Percentiles rank a stretch among this genome's conserved stretches.
phyloP scores from a whole-genome alignment of 2,113 vertebrate genomes.

The Microtus pennsylvanicus region DNA sequence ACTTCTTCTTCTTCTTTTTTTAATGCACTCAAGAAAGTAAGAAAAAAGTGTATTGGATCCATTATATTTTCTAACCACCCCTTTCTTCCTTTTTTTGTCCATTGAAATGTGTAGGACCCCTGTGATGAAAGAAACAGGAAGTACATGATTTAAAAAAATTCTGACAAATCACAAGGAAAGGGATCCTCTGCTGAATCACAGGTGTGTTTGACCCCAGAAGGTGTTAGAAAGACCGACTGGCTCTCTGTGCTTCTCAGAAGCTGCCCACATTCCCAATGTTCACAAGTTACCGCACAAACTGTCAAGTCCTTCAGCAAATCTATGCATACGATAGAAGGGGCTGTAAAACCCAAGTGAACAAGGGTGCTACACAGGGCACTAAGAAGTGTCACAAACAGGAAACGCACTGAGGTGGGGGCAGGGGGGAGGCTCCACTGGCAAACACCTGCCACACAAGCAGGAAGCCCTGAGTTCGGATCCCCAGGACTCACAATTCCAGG shows the following conservation, averaged over 20 bases:
- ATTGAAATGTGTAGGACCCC: neutral
- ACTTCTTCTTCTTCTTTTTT: neutral
- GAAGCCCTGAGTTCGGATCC: neutral
- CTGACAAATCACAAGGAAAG: too few relatives aligned
- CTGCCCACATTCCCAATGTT: too few relatives aligned
- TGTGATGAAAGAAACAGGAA: neutral
- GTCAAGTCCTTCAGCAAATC: neutral
- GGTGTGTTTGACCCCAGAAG: neutral
- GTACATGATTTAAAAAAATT: neutral
- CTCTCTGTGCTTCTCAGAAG: neutral
- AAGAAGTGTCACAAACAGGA: neutral
- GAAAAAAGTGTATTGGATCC: neutral
- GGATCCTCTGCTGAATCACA: neutral
- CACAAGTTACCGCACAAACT: accelerated
- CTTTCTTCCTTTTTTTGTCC: neutral
- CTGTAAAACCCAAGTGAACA: neutral
- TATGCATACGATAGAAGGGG: accelerated
- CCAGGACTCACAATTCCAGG: neutral
- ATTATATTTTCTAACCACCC: neutral
- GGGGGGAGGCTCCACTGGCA: too few relatives aligned
- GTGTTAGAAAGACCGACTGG: accelerated
- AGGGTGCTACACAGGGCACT: accelerated
- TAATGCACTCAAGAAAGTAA: neutral
- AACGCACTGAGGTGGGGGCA: accelerated
- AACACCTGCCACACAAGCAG: neutral